Conservation (phyloP, 2,888 invertebrate species). For the Cataglyphis albicans region DNA sequence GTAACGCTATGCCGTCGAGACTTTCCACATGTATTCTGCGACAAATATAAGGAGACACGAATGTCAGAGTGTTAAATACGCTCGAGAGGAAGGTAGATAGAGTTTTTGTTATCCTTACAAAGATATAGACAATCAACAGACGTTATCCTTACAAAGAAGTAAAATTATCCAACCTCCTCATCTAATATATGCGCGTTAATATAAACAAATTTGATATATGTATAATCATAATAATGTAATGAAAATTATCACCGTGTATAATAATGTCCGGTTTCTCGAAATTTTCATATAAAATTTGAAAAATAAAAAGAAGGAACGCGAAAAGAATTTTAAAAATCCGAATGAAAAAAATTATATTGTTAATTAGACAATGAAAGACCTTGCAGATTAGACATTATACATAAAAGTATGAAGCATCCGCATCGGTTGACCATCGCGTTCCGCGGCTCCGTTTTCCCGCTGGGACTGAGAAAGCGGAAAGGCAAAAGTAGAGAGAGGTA, state of each 20-base stretch:
- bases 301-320: not conserved
- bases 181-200: not conserved
- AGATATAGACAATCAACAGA: conserved; percentile 49
- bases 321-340: not conserved
- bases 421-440: conserved; percentile 38
- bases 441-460: conserved; percentile 54
- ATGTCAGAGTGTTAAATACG: conserved; percentile 17
- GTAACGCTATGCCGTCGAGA: conserved; percentile 49
- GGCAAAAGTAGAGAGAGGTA: conserved; percentile 17
- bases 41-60: conserved; percentile 40
- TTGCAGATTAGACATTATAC: conserved; percentile 75
- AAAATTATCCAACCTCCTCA: conserved; percentile 5
- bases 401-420: conserved; percentile 50
- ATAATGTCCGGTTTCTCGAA: not conserved
- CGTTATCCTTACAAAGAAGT: conserved; percentile 28
- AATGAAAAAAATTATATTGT: conserved; percentile 40
- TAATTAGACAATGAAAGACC: conserved; percentile 73
- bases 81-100: not conserved
- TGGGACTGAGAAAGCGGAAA: conserved; percentile 56
- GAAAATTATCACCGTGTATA: conserved; percentile 1
- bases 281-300: conserved; percentile 6
- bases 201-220: not conserved
- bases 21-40: conserved; percentile 43
- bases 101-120: conserved; percentile 19
- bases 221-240: conserved; percentile 13